A percentile compares a stretch with the other conserved stretches of the same genome.
phyloP scores from a whole-genome alignment of 2,113 vertebrate genomes.

The Beaufortia kweichowensis region DNA sequence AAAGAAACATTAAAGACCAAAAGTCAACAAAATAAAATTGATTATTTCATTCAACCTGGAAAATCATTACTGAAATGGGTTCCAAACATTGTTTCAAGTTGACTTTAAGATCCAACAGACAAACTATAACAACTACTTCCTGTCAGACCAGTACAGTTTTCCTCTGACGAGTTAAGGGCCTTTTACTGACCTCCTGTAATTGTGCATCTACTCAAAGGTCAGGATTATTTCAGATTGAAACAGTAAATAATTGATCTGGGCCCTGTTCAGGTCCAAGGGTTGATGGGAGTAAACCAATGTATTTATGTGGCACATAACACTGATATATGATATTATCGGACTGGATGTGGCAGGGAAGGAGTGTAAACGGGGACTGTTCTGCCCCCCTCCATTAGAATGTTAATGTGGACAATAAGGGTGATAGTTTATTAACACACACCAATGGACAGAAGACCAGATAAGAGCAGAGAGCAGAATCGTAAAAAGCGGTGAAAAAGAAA shows the following conservation, averaged over 20 bases:
- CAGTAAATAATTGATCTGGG: conserved; percentile 54
- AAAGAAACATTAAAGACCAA: not conserved
- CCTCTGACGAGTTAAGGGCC: not conserved
- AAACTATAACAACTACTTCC: not conserved
- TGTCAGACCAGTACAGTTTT: not conserved
- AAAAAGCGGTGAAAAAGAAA: not conserved
- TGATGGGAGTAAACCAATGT: conserved; percentile 23
- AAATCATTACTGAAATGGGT: no score
- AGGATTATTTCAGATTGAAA: conserved; percentile 51
- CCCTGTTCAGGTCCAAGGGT: not conserved
- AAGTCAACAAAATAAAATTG: not conserved
- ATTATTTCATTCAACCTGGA: no score
- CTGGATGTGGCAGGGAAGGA: not conserved
- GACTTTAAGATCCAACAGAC: not conserved
- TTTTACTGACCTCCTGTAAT: conserved; percentile 49
- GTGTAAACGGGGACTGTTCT: conserved; percentile 16
- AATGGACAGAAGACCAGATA: not conserved
- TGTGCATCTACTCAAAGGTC: conserved; percentile 40
- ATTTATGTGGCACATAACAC: conserved; percentile 34
- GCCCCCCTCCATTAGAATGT: conserved; percentile 24
- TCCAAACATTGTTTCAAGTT: no score
- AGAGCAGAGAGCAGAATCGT: not conserved
- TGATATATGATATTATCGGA: conserved; percentile 37
- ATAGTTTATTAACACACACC: conserved; percentile 20
- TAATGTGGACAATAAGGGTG: conserved; percentile 29